Percentiles rank a stretch among this genome's conserved stretches.
phyloP scores from a whole-genome alignment of 2,888 invertebrate species.

The Polydrusus tereticollis region DNA sequence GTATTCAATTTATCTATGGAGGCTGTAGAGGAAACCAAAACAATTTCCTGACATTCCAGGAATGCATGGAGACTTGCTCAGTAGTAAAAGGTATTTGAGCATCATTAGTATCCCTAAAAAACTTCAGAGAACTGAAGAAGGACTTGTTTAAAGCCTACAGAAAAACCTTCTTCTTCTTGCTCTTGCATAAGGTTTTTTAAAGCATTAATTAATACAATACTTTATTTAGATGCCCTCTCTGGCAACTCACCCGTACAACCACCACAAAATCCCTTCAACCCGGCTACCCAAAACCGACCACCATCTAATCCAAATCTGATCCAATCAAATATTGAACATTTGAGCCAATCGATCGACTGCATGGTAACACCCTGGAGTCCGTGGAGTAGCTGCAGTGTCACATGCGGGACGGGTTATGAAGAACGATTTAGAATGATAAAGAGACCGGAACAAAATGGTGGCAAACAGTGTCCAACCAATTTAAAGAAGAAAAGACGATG shows the following conservation, averaged over 20 bases:
- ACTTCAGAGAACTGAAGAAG: no score
- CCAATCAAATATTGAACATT: slow-evolving; percentile 11
- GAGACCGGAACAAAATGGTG: slow-evolving; percentile 75
- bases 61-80: slow-evolving; percentile 81
- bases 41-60: slow-evolving; percentile 86
- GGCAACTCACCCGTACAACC: slow-evolving; percentile 48
- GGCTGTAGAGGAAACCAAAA: slow-evolving; percentile 92
- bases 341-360: slow-evolving; percentile 66
- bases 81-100: slow-evolving; percentile 70
- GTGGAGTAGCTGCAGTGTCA: slow-evolving; percentile 86
- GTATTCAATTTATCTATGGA: slow-evolving; percentile 90
- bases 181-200: no score
- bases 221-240: slow-evolving; percentile 56
- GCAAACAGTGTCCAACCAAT: slow-evolving; percentile 74
- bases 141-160: no score
- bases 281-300: background rate
- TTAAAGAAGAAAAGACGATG: slow-evolving; percentile 74
- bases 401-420: slow-evolving; percentile 83
- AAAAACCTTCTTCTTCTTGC: no score
- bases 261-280: slow-evolving; percentile 2
- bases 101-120: background rate
- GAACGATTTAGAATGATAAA: slow-evolving; percentile 75
- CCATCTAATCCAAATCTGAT: slow-evolving; percentile 14
- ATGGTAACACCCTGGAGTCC: slow-evolving; percentile 84
- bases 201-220: no score